Conservation (phyloP, 2,113 vertebrate genomes). For the Crypturellus undulatus region DNA sequence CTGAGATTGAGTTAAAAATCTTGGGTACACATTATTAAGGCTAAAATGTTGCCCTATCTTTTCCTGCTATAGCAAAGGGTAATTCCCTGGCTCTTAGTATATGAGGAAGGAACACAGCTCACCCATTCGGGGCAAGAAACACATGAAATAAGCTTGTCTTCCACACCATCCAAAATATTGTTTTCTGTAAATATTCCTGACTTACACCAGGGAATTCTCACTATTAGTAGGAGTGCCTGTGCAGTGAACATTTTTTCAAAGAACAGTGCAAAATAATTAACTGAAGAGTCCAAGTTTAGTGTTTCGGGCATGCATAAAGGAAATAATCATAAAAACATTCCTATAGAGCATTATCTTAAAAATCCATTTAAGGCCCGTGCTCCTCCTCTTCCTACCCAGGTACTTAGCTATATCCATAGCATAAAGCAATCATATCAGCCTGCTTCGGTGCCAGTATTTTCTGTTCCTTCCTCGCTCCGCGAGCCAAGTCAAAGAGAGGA, state of each 20-base stretch:
- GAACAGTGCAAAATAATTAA: not conserved
- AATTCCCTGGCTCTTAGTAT: not conserved
- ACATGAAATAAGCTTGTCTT: not conserved
- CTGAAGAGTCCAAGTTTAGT: not conserved
- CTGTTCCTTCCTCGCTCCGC: not conserved
- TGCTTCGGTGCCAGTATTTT: not conserved
- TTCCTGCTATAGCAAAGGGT: rapidly evolving
- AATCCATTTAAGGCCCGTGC: not conserved
- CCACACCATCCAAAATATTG: not conserved
- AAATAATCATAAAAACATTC: not conserved
- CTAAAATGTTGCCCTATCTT: not conserved
- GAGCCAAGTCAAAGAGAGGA: slow-evolving; percentile 36
- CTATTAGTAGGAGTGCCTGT: not conserved
- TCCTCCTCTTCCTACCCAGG: not conserved
- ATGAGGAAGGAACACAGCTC: rapidly evolving
- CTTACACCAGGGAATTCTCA: not conserved
- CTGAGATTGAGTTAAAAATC: not conserved
- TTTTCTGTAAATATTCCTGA: not conserved
- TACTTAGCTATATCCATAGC: not conserved
- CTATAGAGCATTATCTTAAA: not conserved
- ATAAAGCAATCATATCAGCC: not conserved
- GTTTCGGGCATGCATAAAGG: not conserved
- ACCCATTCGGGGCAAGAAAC: not conserved
- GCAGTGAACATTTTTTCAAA: not conserved
- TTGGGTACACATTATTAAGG: rapidly evolving